Base-by-base conservation (phyloP, 2,797 vertebrate genomes). In the Silurus lanzhouensis region DNA sequence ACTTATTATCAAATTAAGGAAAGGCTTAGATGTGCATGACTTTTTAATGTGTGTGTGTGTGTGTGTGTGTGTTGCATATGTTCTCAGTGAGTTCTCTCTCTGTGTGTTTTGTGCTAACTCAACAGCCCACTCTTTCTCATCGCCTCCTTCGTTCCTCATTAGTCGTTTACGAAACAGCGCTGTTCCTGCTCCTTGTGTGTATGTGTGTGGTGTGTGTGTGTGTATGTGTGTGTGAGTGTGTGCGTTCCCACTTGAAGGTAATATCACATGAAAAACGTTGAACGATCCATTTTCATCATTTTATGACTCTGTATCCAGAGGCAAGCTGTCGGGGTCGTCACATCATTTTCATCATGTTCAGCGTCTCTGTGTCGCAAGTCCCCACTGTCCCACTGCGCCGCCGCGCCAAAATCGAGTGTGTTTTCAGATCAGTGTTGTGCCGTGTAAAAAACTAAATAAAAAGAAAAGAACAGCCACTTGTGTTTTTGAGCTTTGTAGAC, bases 91-190 rank as follows among this genome's bases (percentile, higher is more conserved):
- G 55, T 22, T 82, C 12, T n/a, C 76, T 82, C 76, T 82, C 74
- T 82, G 66, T 84, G 81, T 55, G 66, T 63, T 86, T 44, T 80
- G 85, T 64, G 83, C 75, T 79, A 79, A n/a, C 38, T 46, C 12
- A n/a, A 63, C 81, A 81, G 75, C 83, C 63, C 57, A 12, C 57
- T 82, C 75, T n/a, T 63, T 87, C 75, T 44, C 85, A 75, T 52
- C 68, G 60, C 44, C 52, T 82, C 77, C 19, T 60, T 38, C 5
- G 76, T 79, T 84, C 82, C 44, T 86, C 79, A 87, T 87, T 86
- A 89, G 20, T 83, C 52, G 60, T 85, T 86, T 80, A 84, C 46
- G 52, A 31, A 66, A 78, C 75, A 82, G 57, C n/a, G 8, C 44
- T 17, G 27, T 61, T 84, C 55, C 63, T 57, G 44, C 27, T 44